Conservation (phyloP, 2,888 invertebrate genomes). For the Xestia xanthographa region DNA sequence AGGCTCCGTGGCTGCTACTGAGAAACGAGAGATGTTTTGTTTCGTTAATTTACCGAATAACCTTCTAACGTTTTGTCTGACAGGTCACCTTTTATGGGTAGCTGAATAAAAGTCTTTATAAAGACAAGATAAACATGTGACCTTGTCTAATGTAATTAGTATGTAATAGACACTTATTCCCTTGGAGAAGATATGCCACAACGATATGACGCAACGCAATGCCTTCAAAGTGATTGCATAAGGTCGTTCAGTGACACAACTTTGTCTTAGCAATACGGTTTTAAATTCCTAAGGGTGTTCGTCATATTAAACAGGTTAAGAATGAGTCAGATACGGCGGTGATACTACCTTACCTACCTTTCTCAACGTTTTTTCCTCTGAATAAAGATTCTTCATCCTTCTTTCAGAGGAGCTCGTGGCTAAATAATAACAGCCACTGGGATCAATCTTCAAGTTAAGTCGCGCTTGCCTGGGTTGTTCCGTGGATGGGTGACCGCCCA, state of each 20-base stretch:
- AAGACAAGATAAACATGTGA: constrained; percentile 40
- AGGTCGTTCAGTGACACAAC: constrained; percentile 57
- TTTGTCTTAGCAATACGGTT: constrained; percentile 36
- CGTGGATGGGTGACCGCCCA: too few species aligned
- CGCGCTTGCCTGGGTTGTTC: too few species aligned
- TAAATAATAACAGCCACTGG: too few species aligned
- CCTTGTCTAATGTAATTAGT: constrained; percentile 63
- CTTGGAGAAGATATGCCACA: constrained; percentile 60
- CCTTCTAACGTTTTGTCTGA: constrained; percentile 1
- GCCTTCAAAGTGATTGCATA: constrained; percentile 56
- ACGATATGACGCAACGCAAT: constrained; percentile 54
- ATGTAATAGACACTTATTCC: constrained; percentile 67
- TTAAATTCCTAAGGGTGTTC: constrained; percentile 54
- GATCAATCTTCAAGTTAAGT: too few species aligned
- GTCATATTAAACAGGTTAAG: constrained; percentile 55
- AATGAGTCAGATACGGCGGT: constrained; percentile 40
- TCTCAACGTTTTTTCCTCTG: too few species aligned
- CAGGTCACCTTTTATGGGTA: constrained; percentile 18
- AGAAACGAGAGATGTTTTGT: neutral
- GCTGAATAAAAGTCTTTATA: constrained; percentile 22
- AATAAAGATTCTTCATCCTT: too few species aligned
- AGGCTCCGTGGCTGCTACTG: too few species aligned
- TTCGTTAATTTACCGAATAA: constrained; percentile 1
- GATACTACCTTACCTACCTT: neutral
- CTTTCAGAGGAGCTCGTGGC: too few species aligned